These are phyloP conservation scores for Agonum fuliginosum DNA, from an alignment of 2,888 invertebrate genomes.

Conservation along the genomic window DNA sequence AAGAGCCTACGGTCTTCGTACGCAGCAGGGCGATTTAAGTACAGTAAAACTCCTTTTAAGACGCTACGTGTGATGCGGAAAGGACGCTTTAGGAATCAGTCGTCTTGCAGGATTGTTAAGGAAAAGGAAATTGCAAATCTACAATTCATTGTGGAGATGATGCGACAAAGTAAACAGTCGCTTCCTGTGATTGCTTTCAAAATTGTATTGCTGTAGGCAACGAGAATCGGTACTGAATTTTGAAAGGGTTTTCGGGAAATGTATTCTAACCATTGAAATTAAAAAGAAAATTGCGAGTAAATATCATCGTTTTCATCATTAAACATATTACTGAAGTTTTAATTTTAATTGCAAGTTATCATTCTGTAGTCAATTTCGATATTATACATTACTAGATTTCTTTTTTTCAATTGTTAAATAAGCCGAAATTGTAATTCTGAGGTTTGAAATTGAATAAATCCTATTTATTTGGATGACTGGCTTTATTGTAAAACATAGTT, in stretches of 20 bases:
- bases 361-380: too few relatives aligned
- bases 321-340: too few relatives aligned
- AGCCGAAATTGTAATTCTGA: too few relatives aligned
- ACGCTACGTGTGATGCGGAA: not conserved
- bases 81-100: slow-evolving; percentile 10
- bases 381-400: too few relatives aligned
- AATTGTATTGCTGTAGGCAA: slow-evolving; percentile 49
- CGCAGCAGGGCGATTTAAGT: not conserved
- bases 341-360: too few relatives aligned
- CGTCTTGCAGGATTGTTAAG: slow-evolving; percentile 31
- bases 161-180: slow-evolving; percentile 47
- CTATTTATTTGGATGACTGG: too few relatives aligned
- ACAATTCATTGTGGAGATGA: slow-evolving; percentile 49
- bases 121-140: slow-evolving; percentile 49
- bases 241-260: not conserved
- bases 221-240: not conserved
- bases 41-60: slow-evolving; percentile 11
- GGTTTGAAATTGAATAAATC: too few relatives aligned
- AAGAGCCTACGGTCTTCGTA: not conserved
- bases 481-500: too few relatives aligned
- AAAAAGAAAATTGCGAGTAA: not conserved
- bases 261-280: not conserved
- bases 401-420: too few relatives aligned
- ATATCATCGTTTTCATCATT: too few relatives aligned
- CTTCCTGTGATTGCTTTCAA: slow-evolving; percentile 54